Evolutionary conservation across 2,113 vertebrate species (phyloP).

Genomic region (Malurus alboscapulatus): DNA sequence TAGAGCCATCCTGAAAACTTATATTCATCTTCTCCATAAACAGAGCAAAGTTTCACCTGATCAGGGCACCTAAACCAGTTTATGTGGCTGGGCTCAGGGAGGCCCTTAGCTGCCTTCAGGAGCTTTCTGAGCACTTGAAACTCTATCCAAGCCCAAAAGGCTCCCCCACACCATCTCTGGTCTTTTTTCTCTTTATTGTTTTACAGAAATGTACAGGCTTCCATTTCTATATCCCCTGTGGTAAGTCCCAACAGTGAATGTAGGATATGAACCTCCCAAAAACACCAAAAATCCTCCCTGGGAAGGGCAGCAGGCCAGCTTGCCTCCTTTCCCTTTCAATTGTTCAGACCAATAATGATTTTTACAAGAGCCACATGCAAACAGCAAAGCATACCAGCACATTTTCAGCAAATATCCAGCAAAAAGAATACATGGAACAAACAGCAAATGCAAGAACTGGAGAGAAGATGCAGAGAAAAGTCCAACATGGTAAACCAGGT

Average conservation of each 20-base stretch:
- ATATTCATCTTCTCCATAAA: accelerated
- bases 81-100: accelerated
- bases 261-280: neutral
- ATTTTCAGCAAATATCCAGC: neutral
- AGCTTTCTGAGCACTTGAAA: neutral
- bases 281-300: neutral
- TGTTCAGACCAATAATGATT: accelerated
- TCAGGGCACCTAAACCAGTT: neutral
- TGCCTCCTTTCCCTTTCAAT: neutral
- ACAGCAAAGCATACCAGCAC: neutral
- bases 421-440: neutral
- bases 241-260: accelerated
- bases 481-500: neutral
- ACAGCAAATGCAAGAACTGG: neutral
- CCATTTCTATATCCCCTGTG: neutral
- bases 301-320: neutral
- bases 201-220: neutral
- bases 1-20: neutral
- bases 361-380: neutral
- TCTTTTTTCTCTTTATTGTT: neutral
- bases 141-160: neutral
- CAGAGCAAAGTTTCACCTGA: neutral
- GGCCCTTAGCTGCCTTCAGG: neutral
- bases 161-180: neutral
- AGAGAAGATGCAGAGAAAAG: neutral